These are phyloP conservation scores for Serilophus lunatus DNA, from an alignment of 2,113 vertebrate genomes.

Conservation along the genomic window DNA sequence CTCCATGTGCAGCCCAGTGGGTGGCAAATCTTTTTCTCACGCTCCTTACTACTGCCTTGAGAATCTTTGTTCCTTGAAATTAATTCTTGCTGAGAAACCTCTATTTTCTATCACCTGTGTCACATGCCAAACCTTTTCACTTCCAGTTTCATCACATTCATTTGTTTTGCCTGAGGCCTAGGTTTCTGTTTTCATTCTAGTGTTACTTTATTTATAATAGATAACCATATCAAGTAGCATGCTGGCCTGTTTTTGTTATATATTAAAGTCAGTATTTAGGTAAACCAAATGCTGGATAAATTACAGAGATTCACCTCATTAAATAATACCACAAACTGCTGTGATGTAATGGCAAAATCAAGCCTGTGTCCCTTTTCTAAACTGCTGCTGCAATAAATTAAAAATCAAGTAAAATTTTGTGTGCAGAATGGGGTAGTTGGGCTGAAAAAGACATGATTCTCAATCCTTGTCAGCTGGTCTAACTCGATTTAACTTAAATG, in stretches of 20 bases:
- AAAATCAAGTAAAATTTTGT: not conserved
- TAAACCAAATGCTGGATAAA: not conserved
- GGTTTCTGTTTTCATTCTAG: not conserved
- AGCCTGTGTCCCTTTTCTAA: not conserved
- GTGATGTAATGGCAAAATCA: not conserved
- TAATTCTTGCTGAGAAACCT: not conserved
- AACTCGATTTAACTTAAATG: not conserved
- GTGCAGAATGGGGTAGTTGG: not conserved
- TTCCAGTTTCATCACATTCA: not conserved
- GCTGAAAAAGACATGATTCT: not conserved
- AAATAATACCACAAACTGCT: not conserved
- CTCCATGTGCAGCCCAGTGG: not conserved
- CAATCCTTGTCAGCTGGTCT: not conserved
- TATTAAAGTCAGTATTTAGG: not conserved
- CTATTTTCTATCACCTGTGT: not conserved
- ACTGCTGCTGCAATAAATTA: not conserved
- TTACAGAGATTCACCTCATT: not conserved
- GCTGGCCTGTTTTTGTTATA: not conserved
- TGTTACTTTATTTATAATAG: not conserved
- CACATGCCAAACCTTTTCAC: not conserved
- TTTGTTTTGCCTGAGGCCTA: not conserved
- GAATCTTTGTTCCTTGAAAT: not conserved
- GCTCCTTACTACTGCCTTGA: not conserved
- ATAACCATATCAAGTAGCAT: not conserved
- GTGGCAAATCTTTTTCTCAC: conserved; percentile 9